These are phyloP conservation scores for Peromyscus nudipes DNA, from an alignment of 2,797 vertebrate species.

Conservation along the genomic window DNA sequence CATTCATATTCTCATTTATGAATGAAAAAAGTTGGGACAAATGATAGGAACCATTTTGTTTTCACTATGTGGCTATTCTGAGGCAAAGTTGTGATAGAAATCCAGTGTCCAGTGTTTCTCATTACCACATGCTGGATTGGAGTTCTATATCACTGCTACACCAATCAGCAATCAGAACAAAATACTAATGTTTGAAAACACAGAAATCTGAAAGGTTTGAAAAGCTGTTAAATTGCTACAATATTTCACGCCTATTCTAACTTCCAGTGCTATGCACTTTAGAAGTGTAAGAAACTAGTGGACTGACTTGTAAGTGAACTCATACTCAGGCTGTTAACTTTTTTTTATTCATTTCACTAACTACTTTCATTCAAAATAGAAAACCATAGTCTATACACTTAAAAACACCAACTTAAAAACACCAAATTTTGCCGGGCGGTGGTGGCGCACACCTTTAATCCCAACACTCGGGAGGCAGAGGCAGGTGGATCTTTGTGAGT, in stretches of 20 bases:
- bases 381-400: neutral
- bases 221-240: neutral
- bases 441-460: no score
- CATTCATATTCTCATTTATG: neutral
- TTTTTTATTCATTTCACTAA: neutral
- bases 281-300: neutral
- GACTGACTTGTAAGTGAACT: neutral
- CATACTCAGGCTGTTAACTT: neutral
- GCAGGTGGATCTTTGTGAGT: no score
- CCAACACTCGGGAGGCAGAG: no score
- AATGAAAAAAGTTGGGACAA: neutral
- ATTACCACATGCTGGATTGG: neutral
- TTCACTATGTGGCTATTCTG: neutral
- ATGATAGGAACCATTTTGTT: neutral
- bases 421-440: no score
- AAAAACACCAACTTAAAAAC: neutral
- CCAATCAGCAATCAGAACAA: slow-evolving; percentile 29
- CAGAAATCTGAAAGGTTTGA: neutral
- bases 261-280: neutral
- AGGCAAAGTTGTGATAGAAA: neutral
- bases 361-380: neutral
- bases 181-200: neutral
- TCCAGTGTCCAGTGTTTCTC: neutral
- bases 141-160: neutral
- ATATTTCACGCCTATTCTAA: neutral